phyloP scores from a whole-genome alignment of 2,113 vertebrate genomes.

The Todiramphus saurophagus region DNA sequence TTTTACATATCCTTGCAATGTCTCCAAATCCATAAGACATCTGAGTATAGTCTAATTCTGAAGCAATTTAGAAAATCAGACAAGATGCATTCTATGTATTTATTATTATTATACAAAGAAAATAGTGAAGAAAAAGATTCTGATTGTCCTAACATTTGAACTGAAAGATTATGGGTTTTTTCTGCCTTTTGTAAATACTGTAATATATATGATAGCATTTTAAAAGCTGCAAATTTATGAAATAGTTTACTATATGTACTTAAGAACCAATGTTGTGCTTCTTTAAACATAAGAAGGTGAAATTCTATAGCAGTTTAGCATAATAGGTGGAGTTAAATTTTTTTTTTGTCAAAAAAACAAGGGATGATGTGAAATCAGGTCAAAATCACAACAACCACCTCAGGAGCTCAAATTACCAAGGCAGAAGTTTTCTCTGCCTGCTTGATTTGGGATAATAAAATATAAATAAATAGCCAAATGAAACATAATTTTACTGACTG shows the following conservation, averaged over 20 bases:
- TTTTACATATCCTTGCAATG: not conserved
- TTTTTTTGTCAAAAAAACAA: not conserved
- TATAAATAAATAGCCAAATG: not conserved
- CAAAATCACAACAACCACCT: not conserved
- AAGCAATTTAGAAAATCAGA: not conserved
- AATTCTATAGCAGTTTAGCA: not conserved
- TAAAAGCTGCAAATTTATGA: not conserved
- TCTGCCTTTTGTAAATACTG: not conserved
- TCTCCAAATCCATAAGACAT: not conserved
- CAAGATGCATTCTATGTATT: not conserved
- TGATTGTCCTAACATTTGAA: not conserved
- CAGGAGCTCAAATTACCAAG: not conserved
- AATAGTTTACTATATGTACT: not conserved
- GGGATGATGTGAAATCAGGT: not conserved
- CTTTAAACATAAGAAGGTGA: not conserved
- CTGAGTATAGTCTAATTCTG: not conserved
- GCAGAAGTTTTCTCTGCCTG: not conserved
- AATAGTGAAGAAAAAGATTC: not conserved
- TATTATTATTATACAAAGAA: not conserved
- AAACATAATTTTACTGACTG: not conserved
- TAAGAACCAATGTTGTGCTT: not conserved
- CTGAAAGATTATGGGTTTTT: not conserved
- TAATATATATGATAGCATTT: not conserved
- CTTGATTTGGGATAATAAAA: not conserved
- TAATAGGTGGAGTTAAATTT: not conserved